Base-by-base conservation (phyloP, 2,113 vertebrate genomes). In the Melanerpes aurifrons region DNA sequence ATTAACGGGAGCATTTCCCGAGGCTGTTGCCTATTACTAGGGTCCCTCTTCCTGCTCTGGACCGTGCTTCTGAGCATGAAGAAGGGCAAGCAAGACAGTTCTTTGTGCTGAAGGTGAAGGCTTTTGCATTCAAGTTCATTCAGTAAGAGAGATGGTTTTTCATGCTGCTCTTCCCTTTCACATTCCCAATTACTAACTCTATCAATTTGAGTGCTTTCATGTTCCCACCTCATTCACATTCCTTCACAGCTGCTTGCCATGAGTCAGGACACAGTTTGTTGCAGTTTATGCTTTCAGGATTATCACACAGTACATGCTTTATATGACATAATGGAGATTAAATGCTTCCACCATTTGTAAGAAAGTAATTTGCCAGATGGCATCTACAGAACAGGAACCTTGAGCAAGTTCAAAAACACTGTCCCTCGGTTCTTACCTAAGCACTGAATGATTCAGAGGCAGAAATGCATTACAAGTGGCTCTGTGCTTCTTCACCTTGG, bases 321-420 rank as follows among this genome's bases (percentile, higher is more conserved):
- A 10, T 32, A 4, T 68, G 72, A 50, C 61, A 71, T 28, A 21
- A 3, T 47, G 70, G 58, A 83, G 84, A 74, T 64, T 2, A 77
- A 88, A 86, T 24, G 61, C 68, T 84, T 63, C 43, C 77, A 89
- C 45, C 21, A 2, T 72, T 82, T 81, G 32, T 53, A 71, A 92
- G 47, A 70, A 62, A 79, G 64, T 37, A 2, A 50, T 87, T 88
- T 92, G 25, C 76, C 88, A 93, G 88, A 70, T 86, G 86, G 35
- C 68, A 74, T 21, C 69, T 67, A 66, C 48, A 50, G 81, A 83
- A n/a, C 40, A 74, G 70, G 50, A 80, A 57, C 73, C 58, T 24
- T 1, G 1, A 43, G 29, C 43, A 86, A 8, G 40, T 61, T 24
- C 43, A 19, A 56, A 37, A 94, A n/a, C 57, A 11, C 29, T 3